These are phyloP conservation scores for Reticulitermes speratus DNA, from an alignment of 1,140 invertebrate genomes.

Conservation along the genomic window DNA sequence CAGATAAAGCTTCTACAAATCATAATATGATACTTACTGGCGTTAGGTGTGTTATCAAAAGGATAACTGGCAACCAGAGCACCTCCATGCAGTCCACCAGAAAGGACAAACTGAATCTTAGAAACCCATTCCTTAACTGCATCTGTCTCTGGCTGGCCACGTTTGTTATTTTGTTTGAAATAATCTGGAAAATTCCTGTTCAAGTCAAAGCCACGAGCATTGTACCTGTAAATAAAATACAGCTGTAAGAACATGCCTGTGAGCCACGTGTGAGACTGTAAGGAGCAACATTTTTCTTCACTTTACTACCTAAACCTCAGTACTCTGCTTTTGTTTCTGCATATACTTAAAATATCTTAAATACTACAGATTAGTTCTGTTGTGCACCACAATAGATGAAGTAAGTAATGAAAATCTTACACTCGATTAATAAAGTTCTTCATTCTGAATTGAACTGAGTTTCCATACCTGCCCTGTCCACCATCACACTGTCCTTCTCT, in stretches of 20 bases:
- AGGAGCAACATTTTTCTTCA: too few relatives aligned
- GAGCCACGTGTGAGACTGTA: background rate
- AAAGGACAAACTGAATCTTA: conserved; percentile 88
- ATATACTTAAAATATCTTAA: too few relatives aligned
- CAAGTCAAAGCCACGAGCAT: conserved; percentile 82
- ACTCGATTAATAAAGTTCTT: too few relatives aligned
- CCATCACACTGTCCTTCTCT: conserved; percentile 85
- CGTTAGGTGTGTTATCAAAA: conserved; percentile 87
- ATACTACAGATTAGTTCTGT: too few relatives aligned
- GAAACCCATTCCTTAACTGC: conserved; percentile 93
- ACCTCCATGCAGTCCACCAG: conserved; percentile 87
- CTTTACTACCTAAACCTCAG: too few relatives aligned
- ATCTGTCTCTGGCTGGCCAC: conserved; percentile 87
- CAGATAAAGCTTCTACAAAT: background rate
- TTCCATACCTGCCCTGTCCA: conserved; percentile 70
- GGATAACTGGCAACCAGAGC: conserved; percentile 91
- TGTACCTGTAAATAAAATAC: conserved; percentile 61
- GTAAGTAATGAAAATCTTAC: too few relatives aligned
- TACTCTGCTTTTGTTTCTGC: too few relatives aligned
- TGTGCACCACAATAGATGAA: too few relatives aligned
- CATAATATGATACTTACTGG: conserved; percentile 67
- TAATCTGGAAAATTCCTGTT: conserved; percentile 93
- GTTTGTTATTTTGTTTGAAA: conserved; percentile 84
- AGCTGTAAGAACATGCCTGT: conserved; percentile 13
- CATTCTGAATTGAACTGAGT: background rate